phyloP scores from a whole-genome alignment of 2,888 invertebrate genomes.

The Cartodere bifasciata region DNA sequence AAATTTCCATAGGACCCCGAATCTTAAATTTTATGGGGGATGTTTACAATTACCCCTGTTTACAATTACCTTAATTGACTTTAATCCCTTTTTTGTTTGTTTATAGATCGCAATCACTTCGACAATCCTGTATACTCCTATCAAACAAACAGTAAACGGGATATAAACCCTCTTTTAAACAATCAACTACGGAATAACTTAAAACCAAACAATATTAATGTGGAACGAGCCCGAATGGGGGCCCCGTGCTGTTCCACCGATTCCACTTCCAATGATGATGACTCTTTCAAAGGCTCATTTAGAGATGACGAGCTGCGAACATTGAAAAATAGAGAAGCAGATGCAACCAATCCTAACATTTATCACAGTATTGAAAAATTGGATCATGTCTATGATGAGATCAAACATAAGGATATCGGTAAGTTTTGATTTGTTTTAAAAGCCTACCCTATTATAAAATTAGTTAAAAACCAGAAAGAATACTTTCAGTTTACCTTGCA shows the following conservation, averaged over 20 bases:
- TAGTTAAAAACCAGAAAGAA: too few species aligned
- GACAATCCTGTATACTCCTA: slow-evolving; percentile 86
- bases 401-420: slow-evolving; percentile 59
- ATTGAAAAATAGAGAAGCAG: slow-evolving; percentile 73
- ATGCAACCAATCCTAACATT: slow-evolving; percentile 74
- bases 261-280: slow-evolving; percentile 22
- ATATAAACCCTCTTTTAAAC: slow-evolving; percentile 44
- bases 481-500: too few species aligned
- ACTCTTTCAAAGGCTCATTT: not conserved
- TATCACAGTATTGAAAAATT: slow-evolving; percentile 70
- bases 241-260: slow-evolving; percentile 40
- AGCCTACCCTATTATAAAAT: too few species aligned
- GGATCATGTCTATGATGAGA: slow-evolving; percentile 83
- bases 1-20: too few species aligned
- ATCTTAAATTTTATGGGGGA: too few species aligned
- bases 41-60: too few species aligned
- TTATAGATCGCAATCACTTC: slow-evolving; percentile 70
- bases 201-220: slow-evolving; percentile 46
- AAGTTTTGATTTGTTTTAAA: too few species aligned
- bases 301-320: slow-evolving; percentile 51
- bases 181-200: slow-evolving; percentile 50
- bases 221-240: slow-evolving; percentile 43
- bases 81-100: slow-evolving; percentile 7
- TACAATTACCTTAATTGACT: too few species aligned
- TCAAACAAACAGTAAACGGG: slow-evolving; percentile 40